Percentiles rank a stretch among this genome's conserved stretches.
These are phyloP conservation scores for Catharus bicknelli DNA, from an alignment of 2,113 vertebrate genomes.

Conservation along the genomic window DNA sequence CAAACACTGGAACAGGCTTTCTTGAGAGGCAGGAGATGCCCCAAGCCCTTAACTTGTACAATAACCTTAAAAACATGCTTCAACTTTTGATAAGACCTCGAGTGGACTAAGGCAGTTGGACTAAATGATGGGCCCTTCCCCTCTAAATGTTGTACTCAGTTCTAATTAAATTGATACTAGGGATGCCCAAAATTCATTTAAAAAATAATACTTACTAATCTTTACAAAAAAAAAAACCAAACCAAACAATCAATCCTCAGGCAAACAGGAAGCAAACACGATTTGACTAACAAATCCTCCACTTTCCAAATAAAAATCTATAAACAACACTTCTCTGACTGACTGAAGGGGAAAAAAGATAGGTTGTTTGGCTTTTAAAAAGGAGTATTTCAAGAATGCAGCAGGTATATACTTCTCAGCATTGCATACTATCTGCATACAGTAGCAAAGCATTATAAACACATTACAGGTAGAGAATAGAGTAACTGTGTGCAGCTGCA, in stretches of 20 bases:
- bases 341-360: background rate
- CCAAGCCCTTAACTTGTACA: background rate
- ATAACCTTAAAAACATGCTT: background rate
- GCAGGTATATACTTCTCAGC: background rate
- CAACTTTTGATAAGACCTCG: background rate
- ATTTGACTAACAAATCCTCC: background rate
- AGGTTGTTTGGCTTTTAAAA: background rate
- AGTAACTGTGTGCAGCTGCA: background rate
- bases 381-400: background rate
- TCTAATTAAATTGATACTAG: background rate
- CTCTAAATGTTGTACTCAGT: background rate
- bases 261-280: background rate
- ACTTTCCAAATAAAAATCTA: background rate
- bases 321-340: background rate
- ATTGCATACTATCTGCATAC: background rate
- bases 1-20: background rate
- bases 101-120: background rate
- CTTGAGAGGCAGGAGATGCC: background rate
- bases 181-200: background rate
- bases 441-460: background rate
- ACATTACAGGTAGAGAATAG: background rate
- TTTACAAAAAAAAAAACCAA: background rate
- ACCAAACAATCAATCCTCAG: background rate
- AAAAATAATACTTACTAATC: background rate
- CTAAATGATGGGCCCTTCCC: background rate